These are phyloP conservation scores for Siniperca chuatsi DNA, from an alignment of 2,113 vertebrate genomes.

Conservation along the genomic window DNA sequence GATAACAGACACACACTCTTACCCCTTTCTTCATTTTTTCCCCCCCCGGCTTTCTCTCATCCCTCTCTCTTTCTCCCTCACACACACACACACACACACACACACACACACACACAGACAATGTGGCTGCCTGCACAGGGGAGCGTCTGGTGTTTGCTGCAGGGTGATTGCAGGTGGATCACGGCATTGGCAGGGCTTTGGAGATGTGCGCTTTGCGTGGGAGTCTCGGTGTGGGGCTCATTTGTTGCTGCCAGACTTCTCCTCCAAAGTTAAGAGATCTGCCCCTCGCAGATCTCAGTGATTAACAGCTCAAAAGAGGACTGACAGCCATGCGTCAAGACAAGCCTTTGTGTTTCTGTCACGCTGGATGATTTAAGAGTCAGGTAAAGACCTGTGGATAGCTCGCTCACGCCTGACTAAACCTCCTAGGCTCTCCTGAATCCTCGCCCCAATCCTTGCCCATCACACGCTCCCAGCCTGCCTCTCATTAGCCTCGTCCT, in stretches of 20 bases:
- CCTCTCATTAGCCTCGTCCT: constrained; percentile 36
- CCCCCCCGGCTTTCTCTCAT: constrained; percentile 1
- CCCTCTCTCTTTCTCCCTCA: background rate
- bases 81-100: background rate
- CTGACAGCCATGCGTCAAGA: constrained; percentile 60
- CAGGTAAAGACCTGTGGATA: constrained; percentile 61
- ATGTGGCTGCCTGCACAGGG: constrained; percentile 32
- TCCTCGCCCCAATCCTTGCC: constrained; percentile 22
- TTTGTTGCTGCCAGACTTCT: constrained; percentile 78
- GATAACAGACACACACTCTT: constrained; percentile 40
- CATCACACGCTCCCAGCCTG: constrained; percentile 19
- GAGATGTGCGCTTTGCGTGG: constrained; percentile 52
- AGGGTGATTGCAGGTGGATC: constrained; percentile 72
- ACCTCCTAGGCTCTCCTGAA: constrained; percentile 27
- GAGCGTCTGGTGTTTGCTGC: constrained; percentile 65
- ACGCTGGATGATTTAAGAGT: constrained; percentile 67
- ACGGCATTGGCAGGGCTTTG: constrained; percentile 65
- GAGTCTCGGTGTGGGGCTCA: constrained; percentile 61
- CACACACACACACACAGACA: constrained; percentile 6
- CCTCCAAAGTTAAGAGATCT: constrained; percentile 63
- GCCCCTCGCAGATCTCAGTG: constrained; percentile 65
- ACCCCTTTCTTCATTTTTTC: constrained; percentile 1
- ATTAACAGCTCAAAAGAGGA: constrained; percentile 79
- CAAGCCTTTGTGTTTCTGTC: constrained; percentile 68
- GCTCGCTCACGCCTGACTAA: constrained; percentile 45